These are phyloP conservation scores for Tipula helvola DNA, from an alignment of 2,888 invertebrate species.

Conservation along the genomic window DNA sequence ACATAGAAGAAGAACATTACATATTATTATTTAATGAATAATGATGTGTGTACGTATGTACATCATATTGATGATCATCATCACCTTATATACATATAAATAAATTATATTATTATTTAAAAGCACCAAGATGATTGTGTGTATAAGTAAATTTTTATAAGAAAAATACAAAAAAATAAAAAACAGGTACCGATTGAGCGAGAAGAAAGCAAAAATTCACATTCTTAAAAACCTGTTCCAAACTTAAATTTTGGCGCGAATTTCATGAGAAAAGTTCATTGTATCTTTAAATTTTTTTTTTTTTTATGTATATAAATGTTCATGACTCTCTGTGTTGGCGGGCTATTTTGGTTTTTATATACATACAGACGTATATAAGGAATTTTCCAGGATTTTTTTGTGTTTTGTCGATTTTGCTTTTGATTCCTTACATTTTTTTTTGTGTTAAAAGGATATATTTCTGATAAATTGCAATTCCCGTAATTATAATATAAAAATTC, in stretches of 20 bases:
- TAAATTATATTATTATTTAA: not conserved
- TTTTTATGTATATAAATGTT: not conserved
- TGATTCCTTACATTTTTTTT: not conserved
- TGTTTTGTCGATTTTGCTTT: no score
- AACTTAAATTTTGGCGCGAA: not conserved
- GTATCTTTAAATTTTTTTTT: not conserved
- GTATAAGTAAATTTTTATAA: not conserved
- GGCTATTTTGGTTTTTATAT: not conserved
- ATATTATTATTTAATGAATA: not conserved
- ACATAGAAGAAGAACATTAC: not conserved
- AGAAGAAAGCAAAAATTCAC: slow-evolving; percentile 4
- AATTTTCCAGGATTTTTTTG: not conserved
- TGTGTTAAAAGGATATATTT: not conserved
- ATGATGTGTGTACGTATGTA: not conserved
- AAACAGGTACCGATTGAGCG: slow-evolving; percentile 4
- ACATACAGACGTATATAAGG: not conserved
- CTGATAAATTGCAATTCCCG: not conserved
- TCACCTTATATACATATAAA: not conserved
- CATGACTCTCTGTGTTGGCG: not conserved
- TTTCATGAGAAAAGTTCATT: not conserved
- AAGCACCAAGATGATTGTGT: not conserved
- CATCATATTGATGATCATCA: not conserved
- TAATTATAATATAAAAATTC: not conserved
- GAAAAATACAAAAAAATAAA: not conserved
- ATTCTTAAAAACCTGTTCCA: not conserved